phyloP scores from a whole-genome alignment of 2,113 vertebrate genomes.

The Heptranchias perlo region DNA sequence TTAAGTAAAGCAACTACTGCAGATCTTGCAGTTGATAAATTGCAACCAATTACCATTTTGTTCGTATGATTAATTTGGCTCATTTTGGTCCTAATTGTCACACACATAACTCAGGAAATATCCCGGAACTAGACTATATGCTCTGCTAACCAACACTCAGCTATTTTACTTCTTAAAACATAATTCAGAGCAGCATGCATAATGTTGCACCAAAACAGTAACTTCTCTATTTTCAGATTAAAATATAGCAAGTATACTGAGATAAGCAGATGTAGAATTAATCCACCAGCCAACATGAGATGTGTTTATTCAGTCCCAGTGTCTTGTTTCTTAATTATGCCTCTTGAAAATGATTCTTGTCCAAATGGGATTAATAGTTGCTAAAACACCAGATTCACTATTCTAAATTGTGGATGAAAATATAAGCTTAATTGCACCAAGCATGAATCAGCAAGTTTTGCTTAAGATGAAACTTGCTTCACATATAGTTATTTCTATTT shows the following conservation, averaged over 20 bases:
- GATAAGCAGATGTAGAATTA: background rate
- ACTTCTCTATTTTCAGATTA: background rate
- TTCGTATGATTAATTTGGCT: background rate
- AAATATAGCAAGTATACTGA: background rate
- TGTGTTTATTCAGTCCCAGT: background rate
- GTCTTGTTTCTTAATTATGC: background rate
- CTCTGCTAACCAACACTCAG: background rate
- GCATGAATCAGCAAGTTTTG: background rate
- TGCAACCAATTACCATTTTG: background rate
- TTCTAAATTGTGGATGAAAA: background rate
- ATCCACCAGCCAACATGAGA: background rate
- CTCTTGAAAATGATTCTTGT: background rate
- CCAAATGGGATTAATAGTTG: background rate
- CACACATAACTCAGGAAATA: background rate
- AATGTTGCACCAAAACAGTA: background rate
- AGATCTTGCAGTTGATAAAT: background rate
- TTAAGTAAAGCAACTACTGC: background rate
- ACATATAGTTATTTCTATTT: background rate
- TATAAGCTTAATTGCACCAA: background rate
- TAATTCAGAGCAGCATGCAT: background rate
- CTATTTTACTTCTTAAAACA: background rate
- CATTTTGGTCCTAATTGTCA: background rate
- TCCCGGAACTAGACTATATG: background rate
- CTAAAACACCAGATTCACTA: background rate
- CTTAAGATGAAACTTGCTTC: background rate